These are phyloP conservation scores for Aphidoletes aphidimyza DNA, from an alignment of 2,888 invertebrate species.

Conservation along the genomic window DNA sequence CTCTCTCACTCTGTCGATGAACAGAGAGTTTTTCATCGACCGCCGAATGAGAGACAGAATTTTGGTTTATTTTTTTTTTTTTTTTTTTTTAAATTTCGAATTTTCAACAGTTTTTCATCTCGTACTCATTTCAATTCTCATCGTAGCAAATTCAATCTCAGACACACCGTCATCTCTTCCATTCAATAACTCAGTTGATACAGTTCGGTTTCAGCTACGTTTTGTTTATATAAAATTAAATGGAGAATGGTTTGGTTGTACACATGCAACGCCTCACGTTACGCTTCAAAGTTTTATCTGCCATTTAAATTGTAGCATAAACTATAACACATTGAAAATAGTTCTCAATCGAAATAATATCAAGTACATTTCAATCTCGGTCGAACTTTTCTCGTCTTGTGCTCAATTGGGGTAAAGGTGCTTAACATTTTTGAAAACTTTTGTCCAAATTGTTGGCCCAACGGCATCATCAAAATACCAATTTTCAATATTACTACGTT, in stretches of 20 bases:
- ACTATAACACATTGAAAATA: not conserved
- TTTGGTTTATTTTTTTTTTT: not conserved
- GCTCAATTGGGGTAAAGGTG: not conserved
- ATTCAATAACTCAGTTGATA: too few species aligned
- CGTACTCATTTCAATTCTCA: too few species aligned
- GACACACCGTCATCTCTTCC: constrained; percentile 19
- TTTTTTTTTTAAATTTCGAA: not conserved
- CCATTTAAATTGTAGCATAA: not conserved
- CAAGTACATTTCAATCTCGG: not conserved
- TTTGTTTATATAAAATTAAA: constrained; percentile 5
- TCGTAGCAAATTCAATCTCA: too few species aligned
- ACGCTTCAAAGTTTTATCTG: constrained; percentile 1
- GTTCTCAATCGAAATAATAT: not conserved
- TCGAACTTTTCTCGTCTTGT: not conserved
- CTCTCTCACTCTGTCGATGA: not conserved
- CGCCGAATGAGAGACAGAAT: not conserved
- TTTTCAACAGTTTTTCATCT: not conserved
- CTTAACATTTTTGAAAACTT: not conserved
- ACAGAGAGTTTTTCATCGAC: not conserved
- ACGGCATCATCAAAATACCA: too few species aligned
- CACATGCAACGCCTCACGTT: not conserved
- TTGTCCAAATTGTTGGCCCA: too few species aligned
- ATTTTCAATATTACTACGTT: too few species aligned
- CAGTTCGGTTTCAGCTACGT: not conserved
- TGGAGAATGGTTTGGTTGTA: not conserved